These are phyloP conservation scores for Oppia nitens DNA, from an alignment of 1,140 invertebrate species.

Conservation along the genomic window DNA sequence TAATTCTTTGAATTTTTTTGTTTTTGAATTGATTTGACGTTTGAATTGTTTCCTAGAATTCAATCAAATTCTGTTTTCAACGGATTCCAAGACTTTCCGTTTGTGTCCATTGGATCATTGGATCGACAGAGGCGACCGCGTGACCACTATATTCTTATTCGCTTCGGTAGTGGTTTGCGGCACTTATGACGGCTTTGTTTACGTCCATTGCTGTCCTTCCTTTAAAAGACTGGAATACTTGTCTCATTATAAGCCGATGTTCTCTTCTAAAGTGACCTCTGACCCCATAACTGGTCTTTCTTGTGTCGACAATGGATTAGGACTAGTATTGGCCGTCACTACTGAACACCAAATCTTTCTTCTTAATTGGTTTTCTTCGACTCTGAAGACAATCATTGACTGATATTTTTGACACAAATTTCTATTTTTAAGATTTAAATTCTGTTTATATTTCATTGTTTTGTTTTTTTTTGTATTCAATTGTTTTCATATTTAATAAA, in stretches of 20 bases:
- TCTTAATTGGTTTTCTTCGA: no score
- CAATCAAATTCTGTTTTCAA: not conserved
- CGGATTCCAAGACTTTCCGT: not conserved
- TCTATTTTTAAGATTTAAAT: no score
- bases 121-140: not conserved
- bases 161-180: not conserved
- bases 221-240: not conserved
- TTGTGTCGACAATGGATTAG: not conserved
- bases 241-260: not conserved
- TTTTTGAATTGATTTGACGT: no score
- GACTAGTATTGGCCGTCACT: not conserved
- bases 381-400: no score
- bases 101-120: not conserved
- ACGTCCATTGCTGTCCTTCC: not conserved
- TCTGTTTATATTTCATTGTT: no score
- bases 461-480: no score
- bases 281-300: not conserved
- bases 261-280: not conserved
- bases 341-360: not conserved
- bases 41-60: not conserved
- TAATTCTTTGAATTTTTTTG: no score
- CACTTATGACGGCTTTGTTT: not conserved
- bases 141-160: not conserved
- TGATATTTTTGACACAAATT: no score
- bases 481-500: no score